Evolutionary conservation across 2,888 invertebrate species (phyloP).

Genomic region (Andrena trimmerana): DNA sequence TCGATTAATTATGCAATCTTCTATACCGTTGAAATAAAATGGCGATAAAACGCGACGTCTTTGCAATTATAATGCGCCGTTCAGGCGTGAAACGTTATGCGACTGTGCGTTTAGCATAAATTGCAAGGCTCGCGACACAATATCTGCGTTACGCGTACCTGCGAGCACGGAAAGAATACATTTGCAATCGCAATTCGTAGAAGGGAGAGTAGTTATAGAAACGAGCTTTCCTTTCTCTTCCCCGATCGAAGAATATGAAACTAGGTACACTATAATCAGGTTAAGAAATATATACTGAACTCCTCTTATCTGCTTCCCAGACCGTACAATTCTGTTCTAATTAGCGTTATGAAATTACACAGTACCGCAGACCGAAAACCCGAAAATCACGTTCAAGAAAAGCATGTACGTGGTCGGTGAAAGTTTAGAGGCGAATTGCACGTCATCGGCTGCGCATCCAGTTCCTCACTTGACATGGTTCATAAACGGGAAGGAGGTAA

Average conservation of each 20-base stretch:
- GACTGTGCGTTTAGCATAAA: slow-evolving; percentile 19
- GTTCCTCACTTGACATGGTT: slow-evolving; percentile 92
- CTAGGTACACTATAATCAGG: not conserved
- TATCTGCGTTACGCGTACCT: not conserved
- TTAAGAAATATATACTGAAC: not conserved
- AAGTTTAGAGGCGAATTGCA: slow-evolving; percentile 90
- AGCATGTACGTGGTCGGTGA: slow-evolving; percentile 89
- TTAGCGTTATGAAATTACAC: slow-evolving; percentile 41
- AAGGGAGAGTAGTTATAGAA: not conserved
- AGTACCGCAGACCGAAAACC: slow-evolving; percentile 90
- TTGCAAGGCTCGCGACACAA: not conserved
- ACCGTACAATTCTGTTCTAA: slow-evolving; percentile 22
- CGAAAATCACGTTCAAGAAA: slow-evolving; percentile 90
- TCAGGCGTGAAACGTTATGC: slow-evolving; percentile 18
- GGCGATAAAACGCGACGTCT: slow-evolving; percentile 40
- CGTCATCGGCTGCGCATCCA: slow-evolving; percentile 90
- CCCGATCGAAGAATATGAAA: not conserved
- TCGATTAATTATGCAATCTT: slow-evolving; percentile 42
- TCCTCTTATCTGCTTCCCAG: slow-evolving; percentile 1
- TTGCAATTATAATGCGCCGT: slow-evolving; percentile 47
- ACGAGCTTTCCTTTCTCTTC: not conserved
- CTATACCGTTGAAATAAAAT: slow-evolving; percentile 16
- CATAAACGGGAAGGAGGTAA: slow-evolving; percentile 91
- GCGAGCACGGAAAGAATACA: slow-evolving; percentile 2
- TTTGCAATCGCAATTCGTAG: slow-evolving; percentile 8